Conservation (phyloP, 2,113 vertebrate genomes). For the Campylomormyrus tamandua region DNA sequence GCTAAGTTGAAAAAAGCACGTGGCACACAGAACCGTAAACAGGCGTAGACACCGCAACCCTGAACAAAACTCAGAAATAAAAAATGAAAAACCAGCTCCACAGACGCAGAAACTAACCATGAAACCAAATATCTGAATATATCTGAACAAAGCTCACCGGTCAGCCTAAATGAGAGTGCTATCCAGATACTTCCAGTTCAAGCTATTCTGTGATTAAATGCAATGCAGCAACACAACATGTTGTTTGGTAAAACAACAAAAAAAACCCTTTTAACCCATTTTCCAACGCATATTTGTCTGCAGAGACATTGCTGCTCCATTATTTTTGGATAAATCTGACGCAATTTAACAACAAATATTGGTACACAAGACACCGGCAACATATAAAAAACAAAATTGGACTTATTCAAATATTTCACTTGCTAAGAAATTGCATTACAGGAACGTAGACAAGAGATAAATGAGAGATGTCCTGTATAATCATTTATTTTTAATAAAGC, state of each 20-base stretch:
- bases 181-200: neutral
- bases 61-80: neutral
- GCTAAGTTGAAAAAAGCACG: neutral
- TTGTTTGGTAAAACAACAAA: neutral
- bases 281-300: neutral
- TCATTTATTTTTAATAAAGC: constrained; percentile 6
- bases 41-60: neutral
- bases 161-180: neutral
- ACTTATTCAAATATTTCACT: neutral
- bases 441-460: neutral
- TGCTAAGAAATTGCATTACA: neutral
- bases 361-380: neutral
- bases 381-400: neutral
- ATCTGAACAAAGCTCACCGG: neutral
- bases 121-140: neutral
- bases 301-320: neutral
- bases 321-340: neutral
- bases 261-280: neutral
- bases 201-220: neutral
- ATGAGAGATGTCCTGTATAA: neutral
- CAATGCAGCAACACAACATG: neutral
- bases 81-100: neutral
- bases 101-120: neutral
- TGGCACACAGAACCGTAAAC: neutral
- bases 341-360: neutral